Base-by-base conservation (phyloP, 2,888 invertebrate species). In the Vesta saturnalis region DNA sequence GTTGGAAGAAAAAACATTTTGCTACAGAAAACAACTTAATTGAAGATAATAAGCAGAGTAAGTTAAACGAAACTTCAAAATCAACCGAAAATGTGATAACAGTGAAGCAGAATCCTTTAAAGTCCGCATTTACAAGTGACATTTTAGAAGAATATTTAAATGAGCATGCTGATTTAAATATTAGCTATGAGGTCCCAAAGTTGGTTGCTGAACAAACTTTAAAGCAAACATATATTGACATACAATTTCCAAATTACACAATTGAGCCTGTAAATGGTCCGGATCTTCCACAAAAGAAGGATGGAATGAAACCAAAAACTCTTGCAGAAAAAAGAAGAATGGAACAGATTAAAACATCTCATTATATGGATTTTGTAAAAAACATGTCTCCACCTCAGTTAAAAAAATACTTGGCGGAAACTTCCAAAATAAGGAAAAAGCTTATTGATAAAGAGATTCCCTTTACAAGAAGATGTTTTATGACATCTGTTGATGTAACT, bases 241-340 rank as follows among this genome's bases (percentile, higher is more conserved):
- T 72, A 16, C 72, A 74, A 4, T 58, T 67, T 62, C 66, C 70
- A 8, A 10, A 39, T 52, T 5, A 55, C 14, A 8, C 57, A n/a
- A n/a, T 30, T 1, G 55, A 52, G 14, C 10, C n/a, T n/a, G n/a
- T n/a, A n/a, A n/a, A n/a, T n/a, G n/a, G n/a, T n/a, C n/a, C n/a
- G n/a, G n/a, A n/a, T n/a, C n/a, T n/a, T n/a, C n/a, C n/a, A n/a
- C n/a, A n/a, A n/a, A n/a, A n/a, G n/a, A n/a, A n/a, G n/a, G n/a
- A n/a, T n/a, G n/a, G n/a, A n/a, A n/a, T n/a, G n/a, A 85, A 85
- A 65, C 81, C 87, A 1, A 84, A 87, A 69, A 88, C 88, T 0
- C 83, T 88, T 1, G 88, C 87, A 0, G 87, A 88, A 74, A 85
- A 87, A 64, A 80, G 87, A 6, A 78, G 79, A 58, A 81, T 86